phyloP scores from a whole-genome alignment of 2,113 vertebrate species.

The Cololabis saira region DNA sequence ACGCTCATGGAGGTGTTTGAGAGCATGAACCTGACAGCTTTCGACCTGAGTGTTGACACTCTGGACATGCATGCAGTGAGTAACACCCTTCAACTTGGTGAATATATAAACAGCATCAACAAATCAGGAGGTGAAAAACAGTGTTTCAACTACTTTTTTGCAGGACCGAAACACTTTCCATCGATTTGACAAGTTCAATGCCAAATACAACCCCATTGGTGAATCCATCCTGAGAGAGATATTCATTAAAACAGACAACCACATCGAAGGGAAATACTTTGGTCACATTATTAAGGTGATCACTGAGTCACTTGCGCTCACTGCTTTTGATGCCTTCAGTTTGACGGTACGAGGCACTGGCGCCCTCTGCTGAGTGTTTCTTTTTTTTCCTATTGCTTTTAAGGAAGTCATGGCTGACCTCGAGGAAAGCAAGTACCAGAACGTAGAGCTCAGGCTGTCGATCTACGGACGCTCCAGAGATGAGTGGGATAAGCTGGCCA shows the following conservation, averaged over 20 bases:
- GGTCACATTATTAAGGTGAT: slow-evolving; percentile 95
- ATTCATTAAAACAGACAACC: slow-evolving; percentile 98
- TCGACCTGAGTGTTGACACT: slow-evolving; percentile 96
- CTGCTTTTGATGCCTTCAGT: not conserved
- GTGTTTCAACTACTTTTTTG: not conserved
- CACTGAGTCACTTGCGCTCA: not conserved
- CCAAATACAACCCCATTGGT: slow-evolving; percentile 98
- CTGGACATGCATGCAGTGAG: slow-evolving; percentile 95
- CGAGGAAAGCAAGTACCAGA: slow-evolving; percentile 99
- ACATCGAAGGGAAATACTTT: slow-evolving; percentile 95
- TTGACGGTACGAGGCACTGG: not conserved
- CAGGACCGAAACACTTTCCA: slow-evolving; percentile 99
- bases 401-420: slow-evolving; percentile 97
- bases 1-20: slow-evolving; percentile 96
- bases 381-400: slow-evolving; percentile 22
- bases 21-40: slow-evolving; percentile 95
- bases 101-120: too few relatives aligned
- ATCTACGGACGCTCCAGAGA: slow-evolving; percentile 92
- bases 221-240: slow-evolving; percentile 97
- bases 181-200: slow-evolving; percentile 98
- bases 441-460: slow-evolving; percentile 92
- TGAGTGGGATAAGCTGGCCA: slow-evolving; percentile 94
- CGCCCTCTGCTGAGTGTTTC: slow-evolving; percentile 41
- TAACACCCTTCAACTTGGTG: not conserved
- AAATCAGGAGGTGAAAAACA: not conserved